Percentiles rank a stretch among this genome's conserved stretches.
Evolutionary conservation across 2,113 vertebrate species (phyloP).

Genomic region (Bettongia penicillata): DNA sequence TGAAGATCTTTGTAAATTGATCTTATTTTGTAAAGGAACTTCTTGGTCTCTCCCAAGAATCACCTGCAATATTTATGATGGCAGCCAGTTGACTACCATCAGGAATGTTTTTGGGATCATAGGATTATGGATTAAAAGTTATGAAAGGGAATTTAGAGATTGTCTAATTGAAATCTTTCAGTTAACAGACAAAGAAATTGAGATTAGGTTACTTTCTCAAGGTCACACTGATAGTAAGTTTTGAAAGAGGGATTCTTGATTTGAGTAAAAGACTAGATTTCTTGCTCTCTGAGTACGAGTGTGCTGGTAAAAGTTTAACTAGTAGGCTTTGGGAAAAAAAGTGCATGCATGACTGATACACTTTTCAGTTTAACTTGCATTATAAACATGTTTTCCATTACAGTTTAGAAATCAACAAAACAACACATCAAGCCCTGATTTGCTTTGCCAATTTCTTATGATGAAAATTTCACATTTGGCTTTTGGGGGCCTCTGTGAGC

Average conservation of each 20-base stretch:
- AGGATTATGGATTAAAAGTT: not conserved
- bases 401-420: not conserved
- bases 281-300: not conserved
- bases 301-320: not conserved
- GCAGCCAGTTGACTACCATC: not conserved
- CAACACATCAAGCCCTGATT: not conserved
- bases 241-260: not conserved
- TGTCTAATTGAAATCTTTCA: not conserved
- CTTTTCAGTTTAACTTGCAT: not conserved
- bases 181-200: not conserved
- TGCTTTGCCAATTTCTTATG: not conserved
- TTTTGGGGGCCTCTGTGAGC: not conserved
- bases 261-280: not conserved
- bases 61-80: not conserved
- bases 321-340: not conserved
- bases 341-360: not conserved
- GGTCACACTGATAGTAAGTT: not conserved
- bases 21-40: not conserved
- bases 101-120: not conserved
- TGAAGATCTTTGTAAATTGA: not conserved
- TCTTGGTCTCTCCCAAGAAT: not conserved
- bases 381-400: not conserved
- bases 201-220: not conserved
- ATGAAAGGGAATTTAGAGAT: not conserved
- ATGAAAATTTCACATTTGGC: not conserved